These are phyloP conservation scores for Drosophila longiperda DNA, from an alignment of 2,888 invertebrate genomes.

Conservation along the genomic window DNA sequence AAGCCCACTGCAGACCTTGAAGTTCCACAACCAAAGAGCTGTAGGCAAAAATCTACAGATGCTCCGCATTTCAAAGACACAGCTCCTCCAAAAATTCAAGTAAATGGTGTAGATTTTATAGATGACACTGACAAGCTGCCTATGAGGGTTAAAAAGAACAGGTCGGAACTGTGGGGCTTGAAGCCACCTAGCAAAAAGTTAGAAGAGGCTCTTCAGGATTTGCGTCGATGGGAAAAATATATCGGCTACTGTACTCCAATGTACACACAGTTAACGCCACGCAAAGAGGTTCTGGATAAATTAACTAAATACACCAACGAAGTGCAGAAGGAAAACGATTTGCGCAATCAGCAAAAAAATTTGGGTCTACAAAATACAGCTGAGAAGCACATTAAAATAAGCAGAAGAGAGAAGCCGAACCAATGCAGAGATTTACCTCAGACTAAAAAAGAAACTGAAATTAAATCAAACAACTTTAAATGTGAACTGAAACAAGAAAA, in stretches of 20 bases:
- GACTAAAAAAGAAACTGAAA: neutral
- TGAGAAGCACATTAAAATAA: neutral
- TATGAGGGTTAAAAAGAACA: constrained; percentile 2
- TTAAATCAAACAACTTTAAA: fast-evolving
- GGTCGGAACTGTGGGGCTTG: neutral
- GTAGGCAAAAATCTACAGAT: neutral
- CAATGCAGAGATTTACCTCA: neutral
- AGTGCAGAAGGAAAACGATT: constrained; percentile 12
- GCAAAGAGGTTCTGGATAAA: neutral
- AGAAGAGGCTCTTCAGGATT: neutral
- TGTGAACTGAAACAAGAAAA: too few species aligned
- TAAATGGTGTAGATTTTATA: neutral
- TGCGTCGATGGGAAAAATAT: neutral
- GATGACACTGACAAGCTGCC: neutral
- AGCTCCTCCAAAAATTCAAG: neutral
- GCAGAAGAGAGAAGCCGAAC: neutral
- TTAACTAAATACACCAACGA: constrained; percentile 1
- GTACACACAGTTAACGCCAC: too few species aligned
- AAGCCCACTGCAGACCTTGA: neutral
- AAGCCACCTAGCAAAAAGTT: constrained; percentile 1
- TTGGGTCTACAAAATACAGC: neutral
- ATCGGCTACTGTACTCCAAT: neutral
- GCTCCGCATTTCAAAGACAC: neutral
- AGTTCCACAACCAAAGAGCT: neutral
- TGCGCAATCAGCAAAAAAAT: constrained; percentile 2